Base-by-base conservation (phyloP, 2,888 invertebrate species). In the Watsonalla cultraria region DNA sequence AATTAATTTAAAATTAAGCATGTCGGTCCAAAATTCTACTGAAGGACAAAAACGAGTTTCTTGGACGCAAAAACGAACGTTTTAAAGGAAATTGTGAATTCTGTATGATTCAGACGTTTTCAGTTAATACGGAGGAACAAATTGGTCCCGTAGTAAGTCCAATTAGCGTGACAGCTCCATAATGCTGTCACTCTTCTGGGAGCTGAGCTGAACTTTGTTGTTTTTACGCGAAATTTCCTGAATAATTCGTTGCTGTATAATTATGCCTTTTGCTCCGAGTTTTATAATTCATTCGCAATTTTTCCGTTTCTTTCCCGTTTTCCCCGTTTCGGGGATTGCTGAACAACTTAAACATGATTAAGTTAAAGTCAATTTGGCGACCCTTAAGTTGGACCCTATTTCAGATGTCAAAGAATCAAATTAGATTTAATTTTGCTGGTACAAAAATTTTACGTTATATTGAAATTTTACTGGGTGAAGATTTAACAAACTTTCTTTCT, bases 91-190 rank as follows among this genome's bases (percentile, higher is more conserved):
- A 42, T 42, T 14, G 15, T 49, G 9, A 14, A 49, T 13, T 49
- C 37, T 48, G 14, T 37, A 48, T 37, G 13, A 48, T 7, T 48
- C 37, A 14, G 14, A 39, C 49, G 15, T 14, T 14, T 42, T 37
- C 9, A 14, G 5, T 9, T 39, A 49, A 49, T 37, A 49, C 49
- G 15, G 49, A 49, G 14, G 37, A 35, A 33, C 57, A 60, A 64
- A 59, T 61, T 54, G 58, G 54, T 35, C 46, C 54, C 54, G 51
- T 55, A 13, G 35, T 9, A 53, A 56, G 57, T 62, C 56, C 61
- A 64, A 66, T 66, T 66, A 61, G 49, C 46, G 56, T 15, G 59
- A 62, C 60, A 62, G 60, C 62, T 61, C 60, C 51, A 58, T 62
- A 55, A 59, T 62, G 57, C 53, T 56, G 60, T 62, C 53, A 57